Percentiles rank a stretch among this genome's conserved stretches.
These are phyloP conservation scores for Apodemus speciosus DNA, from an alignment of 2,113 vertebrate genomes.

Conservation along the genomic window DNA sequence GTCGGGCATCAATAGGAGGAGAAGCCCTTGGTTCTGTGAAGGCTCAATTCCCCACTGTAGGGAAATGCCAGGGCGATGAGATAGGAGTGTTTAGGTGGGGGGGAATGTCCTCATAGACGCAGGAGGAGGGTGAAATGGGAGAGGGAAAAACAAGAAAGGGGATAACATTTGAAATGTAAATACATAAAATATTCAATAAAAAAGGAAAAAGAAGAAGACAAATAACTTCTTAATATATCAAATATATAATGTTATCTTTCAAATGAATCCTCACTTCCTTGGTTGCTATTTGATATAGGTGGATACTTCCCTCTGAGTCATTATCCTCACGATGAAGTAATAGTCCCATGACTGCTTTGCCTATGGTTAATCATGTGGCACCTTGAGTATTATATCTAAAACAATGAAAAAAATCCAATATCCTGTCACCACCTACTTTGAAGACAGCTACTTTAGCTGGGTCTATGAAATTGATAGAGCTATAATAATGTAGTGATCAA, in stretches of 20 bases:
- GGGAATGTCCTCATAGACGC: too few relatives aligned
- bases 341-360: constrained; percentile 12
- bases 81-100: too few relatives aligned
- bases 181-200: too few relatives aligned
- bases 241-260: background rate
- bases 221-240: background rate
- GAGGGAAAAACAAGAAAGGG: too few relatives aligned
- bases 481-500: constrained; percentile 56
- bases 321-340: constrained; percentile 35
- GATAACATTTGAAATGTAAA: too few relatives aligned
- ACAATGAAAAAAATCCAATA: constrained; percentile 58
- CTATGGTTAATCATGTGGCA: background rate
- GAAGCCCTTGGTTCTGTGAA: too few relatives aligned
- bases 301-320: constrained; percentile 34
- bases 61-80: too few relatives aligned
- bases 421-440: constrained; percentile 70
- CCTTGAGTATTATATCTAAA: constrained; percentile 55
- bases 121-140: too few relatives aligned
- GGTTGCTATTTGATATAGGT: background rate
- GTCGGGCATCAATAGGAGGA: too few relatives aligned
- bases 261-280: background rate
- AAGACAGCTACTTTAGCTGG: constrained; percentile 52
- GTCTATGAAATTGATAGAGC: constrained; percentile 58
- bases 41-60: too few relatives aligned
- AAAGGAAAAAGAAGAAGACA: too few relatives aligned